Base-by-base conservation (phyloP, 2,113 vertebrate genomes). In the Sylvietta virens region DNA sequence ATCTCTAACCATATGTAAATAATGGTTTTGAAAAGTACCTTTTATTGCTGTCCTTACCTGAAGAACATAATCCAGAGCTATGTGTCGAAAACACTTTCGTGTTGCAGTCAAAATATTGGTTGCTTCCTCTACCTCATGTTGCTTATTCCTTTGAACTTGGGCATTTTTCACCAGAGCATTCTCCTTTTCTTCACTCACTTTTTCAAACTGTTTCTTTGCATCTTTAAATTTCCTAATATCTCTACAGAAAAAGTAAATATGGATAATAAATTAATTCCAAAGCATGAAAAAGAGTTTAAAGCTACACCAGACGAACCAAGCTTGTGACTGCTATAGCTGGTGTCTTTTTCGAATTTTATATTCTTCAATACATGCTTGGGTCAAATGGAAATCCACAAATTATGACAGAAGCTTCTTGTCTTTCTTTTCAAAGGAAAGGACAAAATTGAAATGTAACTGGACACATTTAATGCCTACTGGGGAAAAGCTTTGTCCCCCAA, bases 181-280 rank as follows among this genome's bases (percentile, higher is more conserved):
- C 87, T 99, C 99, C 94, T 99, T 99, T 94, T 99, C 99, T 94
- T 99, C 99, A 30, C 99, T 99, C 95, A 99, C 99, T 97, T 99
- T 99, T 97, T 99, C 99, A 97, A 99, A 99, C 35, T 99, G 99
- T 86, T 99, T 99, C 97, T 99, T 99, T 37, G 99, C 98, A 95
- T 99, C 99, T 98, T 99, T 99, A 92, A 99, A 99, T 98, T 98
- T 99, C 73, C 99, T 98, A 66, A 99, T 98, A 97, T 99, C 99
- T 94, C 99, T 99, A 96, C 45, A 74, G 84, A 35, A 77, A 87
- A 87, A 91, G 13, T 26, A 60, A 91, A 92, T 19, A 60, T 0
- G 1, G 12, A 6, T 10, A 61, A 79, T 11, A 35, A 81, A 67
- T 44, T 0, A 48, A 61, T 67, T 88, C 30, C 30, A 54, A 69